Conservation (phyloP, 2,113 vertebrate genomes). For the Dendrocopos noguchii region DNA sequence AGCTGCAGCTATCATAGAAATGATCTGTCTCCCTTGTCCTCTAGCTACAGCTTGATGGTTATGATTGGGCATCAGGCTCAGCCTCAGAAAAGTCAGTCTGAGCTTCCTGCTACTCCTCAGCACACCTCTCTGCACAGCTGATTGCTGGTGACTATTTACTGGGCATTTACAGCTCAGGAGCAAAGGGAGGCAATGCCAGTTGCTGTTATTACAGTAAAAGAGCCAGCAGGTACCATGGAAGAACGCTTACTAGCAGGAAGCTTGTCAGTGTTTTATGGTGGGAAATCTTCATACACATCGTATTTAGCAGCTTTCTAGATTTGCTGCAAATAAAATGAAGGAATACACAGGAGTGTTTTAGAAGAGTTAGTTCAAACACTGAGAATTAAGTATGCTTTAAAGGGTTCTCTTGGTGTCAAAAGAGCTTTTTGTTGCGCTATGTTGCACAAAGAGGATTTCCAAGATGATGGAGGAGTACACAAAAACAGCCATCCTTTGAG, state of each 20-base stretch:
- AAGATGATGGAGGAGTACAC: neutral
- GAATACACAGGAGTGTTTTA: neutral
- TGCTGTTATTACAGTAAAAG: neutral
- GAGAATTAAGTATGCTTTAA: neutral
- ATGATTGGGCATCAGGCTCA: neutral
- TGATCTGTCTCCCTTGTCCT: neutral
- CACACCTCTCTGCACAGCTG: neutral
- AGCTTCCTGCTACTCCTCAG: neutral
- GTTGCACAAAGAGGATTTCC: neutral
- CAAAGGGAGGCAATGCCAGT: neutral
- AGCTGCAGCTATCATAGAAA: neutral
- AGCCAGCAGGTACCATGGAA: neutral
- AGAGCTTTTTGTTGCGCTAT: neutral
- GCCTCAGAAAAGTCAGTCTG: neutral
- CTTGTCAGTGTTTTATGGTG: conserved; percentile 74
- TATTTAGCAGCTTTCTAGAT: conserved; percentile 74
- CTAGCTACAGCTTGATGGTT: neutral
- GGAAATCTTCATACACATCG: conserved; percentile 76
- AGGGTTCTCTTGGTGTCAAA: neutral
- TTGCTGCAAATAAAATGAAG: conserved; percentile 56
- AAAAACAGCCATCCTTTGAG: neutral
- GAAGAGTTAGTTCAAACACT: neutral
- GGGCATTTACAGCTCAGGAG: neutral
- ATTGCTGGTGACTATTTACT: neutral
- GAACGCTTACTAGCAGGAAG: conserved; percentile 73